These are phyloP conservation scores for Lissonota sp. DNA, from an alignment of 2,888 invertebrate genomes.

Conservation along the genomic window DNA sequence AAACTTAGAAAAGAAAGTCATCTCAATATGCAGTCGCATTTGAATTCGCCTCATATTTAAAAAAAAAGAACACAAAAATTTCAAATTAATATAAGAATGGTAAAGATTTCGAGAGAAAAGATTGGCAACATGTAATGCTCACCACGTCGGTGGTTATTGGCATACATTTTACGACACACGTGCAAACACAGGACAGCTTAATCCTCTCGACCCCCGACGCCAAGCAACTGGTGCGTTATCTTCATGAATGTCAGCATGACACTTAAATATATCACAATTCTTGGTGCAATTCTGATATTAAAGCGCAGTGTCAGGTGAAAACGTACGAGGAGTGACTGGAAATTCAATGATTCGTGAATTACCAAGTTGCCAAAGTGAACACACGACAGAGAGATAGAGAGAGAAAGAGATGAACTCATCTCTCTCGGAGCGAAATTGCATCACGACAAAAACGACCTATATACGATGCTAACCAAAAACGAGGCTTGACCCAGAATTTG, in stretches of 20 bases:
- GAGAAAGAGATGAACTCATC: neutral
- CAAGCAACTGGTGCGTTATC: neutral
- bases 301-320: neutral
- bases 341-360: neutral
- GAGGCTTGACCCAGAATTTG: constrained; percentile 56
- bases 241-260: neutral
- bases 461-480: constrained; percentile 17
- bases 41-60: too few relatives aligned
- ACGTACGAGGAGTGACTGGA: neutral
- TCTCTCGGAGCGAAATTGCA: neutral
- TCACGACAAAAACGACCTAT: neutral
- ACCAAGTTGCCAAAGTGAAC: neutral
- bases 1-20: too few relatives aligned
- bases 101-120: too few relatives aligned
- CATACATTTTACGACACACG: neutral
- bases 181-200: neutral
- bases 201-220: neutral
- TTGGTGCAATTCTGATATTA: constrained; percentile 1
- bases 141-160: too few relatives aligned
- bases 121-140: too few relatives aligned
- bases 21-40: too few relatives aligned
- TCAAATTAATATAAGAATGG: too few relatives aligned
- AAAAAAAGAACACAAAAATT: too few relatives aligned
- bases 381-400: neutral
- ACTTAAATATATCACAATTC: neutral